Evolutionary conservation across 1,140 invertebrate species (phyloP), one percentile per base, ranked within the genome.

Genomic region (Drosophila leontia): DNA sequence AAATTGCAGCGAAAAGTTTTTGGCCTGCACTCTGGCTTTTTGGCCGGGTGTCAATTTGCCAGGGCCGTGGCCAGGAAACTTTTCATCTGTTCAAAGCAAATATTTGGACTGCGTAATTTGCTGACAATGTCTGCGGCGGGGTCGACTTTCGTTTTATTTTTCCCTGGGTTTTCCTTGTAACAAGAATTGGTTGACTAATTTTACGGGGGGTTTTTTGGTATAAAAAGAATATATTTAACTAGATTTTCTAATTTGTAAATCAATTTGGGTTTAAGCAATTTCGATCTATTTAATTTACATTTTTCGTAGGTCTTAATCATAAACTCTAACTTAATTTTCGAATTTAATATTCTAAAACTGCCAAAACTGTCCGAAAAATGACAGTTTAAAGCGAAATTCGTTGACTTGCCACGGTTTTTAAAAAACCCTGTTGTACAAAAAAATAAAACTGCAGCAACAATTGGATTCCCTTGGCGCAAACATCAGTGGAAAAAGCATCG

Each of bases 1-100:
- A 90, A 88, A 88, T 90, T 88, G 84, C 80, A 88, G 65, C 41
- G 74, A 59, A 90, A 88, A 88, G 80, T 88, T 88, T 87, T 64
- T 70, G 53, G 67, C 69, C 77, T 88, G 83, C 83, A 84, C 80
- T 88, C 88, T 83, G 83, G 68, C 83, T 86, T 78, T 85, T 80
- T 80, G 84, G 71, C 72, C 61, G 77, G 65, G 84, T 87, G 84
- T 87, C 83, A 87, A 88, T 78, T 87, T 88, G 76, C 84, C 58
- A 45, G 63, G 63, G 67, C 58, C 77, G 61, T 60, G 85, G 80
- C 78, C 84, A 69, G 72, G 17, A 61, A 87, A 87, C 57, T 83
- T 87, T 86, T 84, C 64, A 65, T 60, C 50, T 77, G 68, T 56
- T 79, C 68, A 62, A 53, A 62, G 68, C 77, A 84, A 87, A 87